Evolutionary conservation across 30 jellyfish, hydroid and myxozoan species (phyloP).

Genomic region (Hydractinia echinata): DNA sequence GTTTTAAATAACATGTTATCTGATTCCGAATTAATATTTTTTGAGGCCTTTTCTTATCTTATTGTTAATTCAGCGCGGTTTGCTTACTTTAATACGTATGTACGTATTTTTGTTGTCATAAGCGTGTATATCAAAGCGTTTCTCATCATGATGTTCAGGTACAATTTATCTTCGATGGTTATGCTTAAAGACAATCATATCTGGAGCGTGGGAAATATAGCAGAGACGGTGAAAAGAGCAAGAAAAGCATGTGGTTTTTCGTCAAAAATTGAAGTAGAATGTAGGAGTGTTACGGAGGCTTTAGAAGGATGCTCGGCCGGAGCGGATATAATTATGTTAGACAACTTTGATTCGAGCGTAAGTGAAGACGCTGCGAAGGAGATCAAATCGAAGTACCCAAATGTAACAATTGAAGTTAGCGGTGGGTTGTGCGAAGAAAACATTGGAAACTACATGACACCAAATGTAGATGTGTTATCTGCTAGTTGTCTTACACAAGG

Average conservation of each 20-base stretch:
- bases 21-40: no score
- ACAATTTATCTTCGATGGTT: slow-evolving; percentile 65
- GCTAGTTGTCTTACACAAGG: slow-evolving; percentile 74
- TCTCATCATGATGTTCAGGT: neutral
- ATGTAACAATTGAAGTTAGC: slow-evolving; percentile 62
- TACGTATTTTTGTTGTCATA: no score
- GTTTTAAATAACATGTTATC: no score
- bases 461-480: slow-evolving; percentile 64
- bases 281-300: slow-evolving; percentile 68
- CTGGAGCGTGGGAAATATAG: slow-evolving; percentile 71
- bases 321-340: slow-evolving; percentile 81
- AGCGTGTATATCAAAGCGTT: no score
- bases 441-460: slow-evolving; percentile 53
- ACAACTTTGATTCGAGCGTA: slow-evolving; percentile 52
- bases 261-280: slow-evolving; percentile 78
- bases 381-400: slow-evolving; percentile 37
- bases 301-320: slow-evolving; percentile 64
- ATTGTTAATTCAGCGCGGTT: no score
- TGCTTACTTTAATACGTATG: no score
- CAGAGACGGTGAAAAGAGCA: slow-evolving; percentile 63
- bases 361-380: slow-evolving; percentile 50
- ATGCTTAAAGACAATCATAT: slow-evolving; percentile 85
- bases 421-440: slow-evolving; percentile 59
- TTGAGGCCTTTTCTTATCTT: no score
- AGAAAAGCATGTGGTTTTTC: slow-evolving; percentile 74